phyloP scores from a whole-genome alignment of 2,113 vertebrate genomes.

The Ascaphus truei region DNA sequence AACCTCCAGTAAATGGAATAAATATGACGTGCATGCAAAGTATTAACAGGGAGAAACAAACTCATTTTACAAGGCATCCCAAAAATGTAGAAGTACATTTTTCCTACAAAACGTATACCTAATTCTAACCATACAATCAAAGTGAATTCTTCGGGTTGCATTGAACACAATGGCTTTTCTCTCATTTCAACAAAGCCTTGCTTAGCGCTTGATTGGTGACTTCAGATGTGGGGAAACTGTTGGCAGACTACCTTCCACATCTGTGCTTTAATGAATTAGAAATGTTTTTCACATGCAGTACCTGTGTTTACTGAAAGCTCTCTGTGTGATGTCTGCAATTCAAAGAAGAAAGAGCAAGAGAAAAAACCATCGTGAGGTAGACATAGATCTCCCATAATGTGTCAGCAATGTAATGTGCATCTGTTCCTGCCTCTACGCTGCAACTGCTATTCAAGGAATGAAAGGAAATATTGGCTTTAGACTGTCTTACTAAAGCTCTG shows the following conservation, averaged over 20 bases:
- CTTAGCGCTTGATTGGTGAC: too few relatives aligned
- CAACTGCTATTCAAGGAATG: slow-evolving; percentile 1
- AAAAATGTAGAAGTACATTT: too few relatives aligned
- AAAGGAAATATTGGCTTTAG: background rate
- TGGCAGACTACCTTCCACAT: background rate
- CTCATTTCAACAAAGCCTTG: too few relatives aligned
- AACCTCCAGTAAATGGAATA: too few relatives aligned
- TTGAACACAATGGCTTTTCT: too few relatives aligned
- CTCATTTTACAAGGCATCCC: too few relatives aligned
- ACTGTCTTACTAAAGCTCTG: background rate
- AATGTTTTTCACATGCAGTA: background rate
- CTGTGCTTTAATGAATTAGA: background rate
- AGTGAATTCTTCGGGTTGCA: too few relatives aligned
- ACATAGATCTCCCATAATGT: background rate
- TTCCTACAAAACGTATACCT: too few relatives aligned
- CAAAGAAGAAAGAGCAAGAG: background rate
- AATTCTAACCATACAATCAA: too few relatives aligned
- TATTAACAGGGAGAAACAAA: too few relatives aligned
- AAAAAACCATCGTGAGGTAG: background rate
- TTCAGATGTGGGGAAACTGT: too few relatives aligned
- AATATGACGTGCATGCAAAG: too few relatives aligned
- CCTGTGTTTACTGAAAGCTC: background rate
- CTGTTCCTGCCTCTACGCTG: background rate
- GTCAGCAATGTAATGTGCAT: background rate
- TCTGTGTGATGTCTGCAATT: background rate